Evolutionary conservation across 2,113 vertebrate genomes (phyloP), one percentile per base, ranked within the genome.

Genomic region (Antennarius striatus): DNA sequence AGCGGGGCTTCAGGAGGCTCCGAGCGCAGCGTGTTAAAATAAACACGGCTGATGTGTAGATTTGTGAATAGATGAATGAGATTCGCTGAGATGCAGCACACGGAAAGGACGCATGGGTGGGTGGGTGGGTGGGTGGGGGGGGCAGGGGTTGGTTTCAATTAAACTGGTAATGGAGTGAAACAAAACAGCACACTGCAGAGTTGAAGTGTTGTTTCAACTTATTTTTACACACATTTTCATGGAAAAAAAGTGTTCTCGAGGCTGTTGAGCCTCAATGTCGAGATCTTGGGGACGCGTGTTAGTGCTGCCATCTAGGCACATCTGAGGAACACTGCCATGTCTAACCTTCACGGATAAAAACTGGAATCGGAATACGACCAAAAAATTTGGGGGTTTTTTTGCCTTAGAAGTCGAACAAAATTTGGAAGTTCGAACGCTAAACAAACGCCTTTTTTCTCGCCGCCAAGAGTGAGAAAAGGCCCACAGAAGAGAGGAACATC

Each of bases 241-340:
- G 22, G 22, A 22, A 22, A 22, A 22, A 22, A 22, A 22, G 22
- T 22, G 2, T 22, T 22, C 22, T 22, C 2, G 15, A 60, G 17
- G 66, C 22, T 9, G 10, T 47, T 10, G 4, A 29, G 49, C 39
- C 39, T 40, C 39, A 3, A 40, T 6, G 39, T 10, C 1, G 39
- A 40, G 39, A 10, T 15, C 29, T 53, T 40, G 15, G 15, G 39
- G 39, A 68, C 3, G 47, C 40, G 50, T 68, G 70, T 60, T 14
- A 9, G 65, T 88, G 82, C 87, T 92, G 89, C 90, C 91, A 87
- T 76, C 90, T 90, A 84, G 87, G 55, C 46, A 32, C 57, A 11
- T 2, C 49, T 12, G 47, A 71, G n/a, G 32, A 46, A 28, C 1
- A 81, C 59, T 85, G 48, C 71, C 6, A 22, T 48, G 13, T 43